Base-by-base conservation (phyloP, 2,888 invertebrate genomes). In the Romanomermis culicivorax region DNA sequence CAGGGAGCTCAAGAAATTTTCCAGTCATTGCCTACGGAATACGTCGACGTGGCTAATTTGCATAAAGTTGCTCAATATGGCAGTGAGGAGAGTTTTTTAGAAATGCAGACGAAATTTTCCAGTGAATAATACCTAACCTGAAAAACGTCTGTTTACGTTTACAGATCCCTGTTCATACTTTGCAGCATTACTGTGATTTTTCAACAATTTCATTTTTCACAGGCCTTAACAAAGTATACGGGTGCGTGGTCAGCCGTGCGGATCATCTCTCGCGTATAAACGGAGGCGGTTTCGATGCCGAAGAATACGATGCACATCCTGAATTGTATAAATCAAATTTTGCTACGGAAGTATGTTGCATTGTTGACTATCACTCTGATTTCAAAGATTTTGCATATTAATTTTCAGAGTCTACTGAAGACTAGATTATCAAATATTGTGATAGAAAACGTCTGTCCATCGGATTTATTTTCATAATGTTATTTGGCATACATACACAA, bases 1-100 rank as follows among this genome's bases (percentile, higher is more conserved):
- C 36, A 73, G 77, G 77, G 76, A 23, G 76, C 76, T 1, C 76
- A 77, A 63, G 77, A 78, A 63, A 70, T 97, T 42, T 95, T 99
- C 68, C 86, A 88, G 68, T 93, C 97, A 67, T 71, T 99, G 51
- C 97, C 97, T 0, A 83, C 88, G 65, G 97, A 99, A 72, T 97
- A 89, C 70, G 91, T 99, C 1, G 82, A 89, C 4, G 89, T 93
- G 0, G 85, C 87, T 66, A 84, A 86, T 78, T 72, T 99, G 54
- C 79, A 84, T 59, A 91, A 93, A 74, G 93, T 95, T 0, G 85
- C 93, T 0, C 83, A 88, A 68, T 89, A 93, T 71, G 97, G 97
- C 69, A 85, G 91, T 87, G 72, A 77, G n/a, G n/a, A n/a, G n/a
- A n/a, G n/a, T n/a, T n/a, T n/a, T n/a, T n/a, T n/a, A n/a, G n/a